phyloP scores from a whole-genome alignment of 2,113 vertebrate genomes.

The Hyperoodon ampullatus region DNA sequence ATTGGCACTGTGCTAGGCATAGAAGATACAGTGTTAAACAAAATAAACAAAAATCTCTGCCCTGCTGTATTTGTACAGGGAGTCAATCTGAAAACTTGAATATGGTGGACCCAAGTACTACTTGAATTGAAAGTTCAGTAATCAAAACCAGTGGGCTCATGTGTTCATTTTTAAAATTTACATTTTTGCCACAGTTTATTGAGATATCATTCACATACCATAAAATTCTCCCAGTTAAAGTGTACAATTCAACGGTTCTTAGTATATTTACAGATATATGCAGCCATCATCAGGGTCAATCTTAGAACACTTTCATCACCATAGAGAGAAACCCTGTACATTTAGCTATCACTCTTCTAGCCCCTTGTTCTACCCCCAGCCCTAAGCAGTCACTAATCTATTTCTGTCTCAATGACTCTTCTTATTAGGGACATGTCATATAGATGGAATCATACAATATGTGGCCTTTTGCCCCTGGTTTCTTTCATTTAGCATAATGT shows the following conservation, averaged over 20 bases:
- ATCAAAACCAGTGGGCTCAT: background rate
- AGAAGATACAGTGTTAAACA: background rate
- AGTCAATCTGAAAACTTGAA: background rate
- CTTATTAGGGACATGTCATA: background rate
- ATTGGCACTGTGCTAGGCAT: background rate
- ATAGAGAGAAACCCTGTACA: background rate
- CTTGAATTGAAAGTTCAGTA: conserved; percentile 20
- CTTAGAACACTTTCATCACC: background rate
- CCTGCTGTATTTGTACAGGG: background rate
- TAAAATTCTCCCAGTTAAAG: background rate
- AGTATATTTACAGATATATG: background rate
- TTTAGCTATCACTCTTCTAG: background rate
- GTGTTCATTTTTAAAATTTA: background rate
- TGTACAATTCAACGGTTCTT: background rate
- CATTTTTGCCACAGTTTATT: background rate
- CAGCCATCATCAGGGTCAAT: background rate
- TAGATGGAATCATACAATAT: background rate
- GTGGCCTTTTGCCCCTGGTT: background rate
- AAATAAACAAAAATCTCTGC: background rate
- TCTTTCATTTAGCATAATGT: background rate
- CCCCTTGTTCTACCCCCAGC: background rate
- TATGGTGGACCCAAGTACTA: background rate
- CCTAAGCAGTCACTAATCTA: background rate
- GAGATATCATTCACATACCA: background rate
- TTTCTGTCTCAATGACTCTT: background rate